phyloP scores from a whole-genome alignment of 2,888 invertebrate species.

The Sinelater perroti region DNA sequence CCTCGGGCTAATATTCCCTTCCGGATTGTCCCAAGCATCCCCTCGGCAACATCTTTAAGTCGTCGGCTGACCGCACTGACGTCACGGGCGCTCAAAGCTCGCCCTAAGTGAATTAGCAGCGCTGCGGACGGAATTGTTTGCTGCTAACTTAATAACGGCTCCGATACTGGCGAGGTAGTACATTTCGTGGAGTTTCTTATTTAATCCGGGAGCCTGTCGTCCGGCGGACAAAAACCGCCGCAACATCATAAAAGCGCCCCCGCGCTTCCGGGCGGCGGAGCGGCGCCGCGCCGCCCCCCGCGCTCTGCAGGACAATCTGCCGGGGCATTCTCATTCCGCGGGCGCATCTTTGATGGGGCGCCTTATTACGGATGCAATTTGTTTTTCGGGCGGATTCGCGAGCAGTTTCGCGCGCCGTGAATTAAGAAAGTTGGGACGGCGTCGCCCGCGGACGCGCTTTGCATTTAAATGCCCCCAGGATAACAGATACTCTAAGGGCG shows the following conservation, averaged over 20 bases:
- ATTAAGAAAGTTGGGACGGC: slow-evolving; percentile 50
- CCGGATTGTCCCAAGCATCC: slow-evolving; percentile 18
- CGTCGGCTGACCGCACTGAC: slow-evolving; percentile 37
- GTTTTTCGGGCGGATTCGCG: slow-evolving; percentile 1
- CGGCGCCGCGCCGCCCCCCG: too few relatives aligned
- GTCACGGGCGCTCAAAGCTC: slow-evolving; percentile 38
- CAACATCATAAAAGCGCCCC: too few relatives aligned
- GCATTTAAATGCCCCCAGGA: slow-evolving; percentile 49
- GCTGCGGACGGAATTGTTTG: slow-evolving; percentile 45
- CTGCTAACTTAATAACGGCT: slow-evolving; percentile 43
- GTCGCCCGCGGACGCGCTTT: slow-evolving; percentile 47
- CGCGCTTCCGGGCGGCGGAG: too few relatives aligned
- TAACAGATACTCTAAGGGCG: slow-evolving; percentile 42
- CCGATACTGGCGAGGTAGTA: slow-evolving; percentile 30
- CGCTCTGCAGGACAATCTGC: too few relatives aligned
- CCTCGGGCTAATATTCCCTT: slow-evolving; percentile 1
- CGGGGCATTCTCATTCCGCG: too few relatives aligned
- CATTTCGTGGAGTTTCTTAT: slow-evolving; percentile 21
- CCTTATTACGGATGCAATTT: slow-evolving; percentile 14
- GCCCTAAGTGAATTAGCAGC: slow-evolving; percentile 43
- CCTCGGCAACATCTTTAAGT: slow-evolving; percentile 30
- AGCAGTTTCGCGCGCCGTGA: slow-evolving; percentile 34
- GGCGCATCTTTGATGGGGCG: too few relatives aligned
- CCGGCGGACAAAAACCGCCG: too few relatives aligned
- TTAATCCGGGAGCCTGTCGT: too few relatives aligned